Evolutionary conservation across 2,113 vertebrate species (phyloP).

Genomic region (Otus sunia): DNA sequence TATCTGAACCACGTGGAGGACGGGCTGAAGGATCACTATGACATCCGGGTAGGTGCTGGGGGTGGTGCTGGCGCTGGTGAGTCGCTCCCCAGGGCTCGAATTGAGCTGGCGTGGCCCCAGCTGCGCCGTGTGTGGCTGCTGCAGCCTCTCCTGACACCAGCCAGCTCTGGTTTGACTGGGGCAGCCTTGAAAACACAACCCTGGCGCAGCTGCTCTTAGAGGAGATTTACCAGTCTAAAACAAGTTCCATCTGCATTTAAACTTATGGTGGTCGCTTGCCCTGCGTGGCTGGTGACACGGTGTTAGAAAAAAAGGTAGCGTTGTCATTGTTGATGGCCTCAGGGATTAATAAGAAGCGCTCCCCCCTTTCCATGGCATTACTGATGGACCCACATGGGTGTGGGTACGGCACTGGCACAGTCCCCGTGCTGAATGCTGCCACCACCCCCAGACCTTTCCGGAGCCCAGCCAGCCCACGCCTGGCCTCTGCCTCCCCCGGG

Average conservation of each 20-base stretch:
- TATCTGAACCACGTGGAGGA: conserved; percentile 93
- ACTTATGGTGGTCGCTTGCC: background rate
- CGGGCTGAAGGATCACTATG: conserved; percentile 93
- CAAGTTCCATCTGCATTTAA: background rate
- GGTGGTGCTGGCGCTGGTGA: rapidly evolving
- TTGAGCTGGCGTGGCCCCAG: background rate
- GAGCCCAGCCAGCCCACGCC: background rate
- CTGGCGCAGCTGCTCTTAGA: background rate
- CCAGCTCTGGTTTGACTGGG: background rate
- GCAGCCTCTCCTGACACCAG: background rate
- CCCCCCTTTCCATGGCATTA: background rate
- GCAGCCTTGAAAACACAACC: background rate
- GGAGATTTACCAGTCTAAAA: background rate
- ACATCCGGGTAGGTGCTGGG: conserved; percentile 82
- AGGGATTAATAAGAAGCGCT: background rate
- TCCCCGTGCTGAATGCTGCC: rapidly evolving
- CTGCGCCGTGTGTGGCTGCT: background rate
- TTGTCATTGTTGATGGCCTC: background rate
- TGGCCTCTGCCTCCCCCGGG: background rate
- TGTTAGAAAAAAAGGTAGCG: background rate
- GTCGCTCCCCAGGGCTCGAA: background rate
- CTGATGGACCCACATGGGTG: background rate
- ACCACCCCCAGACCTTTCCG: background rate
- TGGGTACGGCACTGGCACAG: background rate
- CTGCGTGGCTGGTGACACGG: background rate